A percentile compares a stretch with the other conserved stretches of the same genome.
Evolutionary conservation across 1,140 invertebrate species (phyloP).

Genomic region (Nasonia giraulti): DNA sequence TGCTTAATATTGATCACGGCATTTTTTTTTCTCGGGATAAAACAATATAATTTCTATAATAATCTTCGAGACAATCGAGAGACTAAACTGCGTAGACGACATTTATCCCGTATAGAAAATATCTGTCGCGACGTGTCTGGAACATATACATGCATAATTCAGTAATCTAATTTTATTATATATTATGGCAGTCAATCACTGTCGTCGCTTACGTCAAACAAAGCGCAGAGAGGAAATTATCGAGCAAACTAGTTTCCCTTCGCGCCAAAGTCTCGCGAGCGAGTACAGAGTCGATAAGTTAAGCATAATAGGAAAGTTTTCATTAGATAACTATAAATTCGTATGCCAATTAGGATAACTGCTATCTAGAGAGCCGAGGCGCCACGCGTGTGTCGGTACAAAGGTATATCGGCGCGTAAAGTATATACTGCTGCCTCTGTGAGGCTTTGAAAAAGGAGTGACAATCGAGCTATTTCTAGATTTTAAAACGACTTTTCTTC

Average conservation of each 20-base stretch:
- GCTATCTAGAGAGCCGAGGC: background rate
- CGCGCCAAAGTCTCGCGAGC: background rate
- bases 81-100: too few relatives aligned
- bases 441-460: background rate
- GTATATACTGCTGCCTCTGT: too few relatives aligned
- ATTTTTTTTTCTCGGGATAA: too few relatives aligned
- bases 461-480: too few relatives aligned
- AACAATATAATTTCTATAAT: too few relatives aligned
- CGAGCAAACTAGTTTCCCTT: slow-evolving; percentile 16
- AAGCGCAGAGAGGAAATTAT: slow-evolving; percentile 7
- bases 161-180: slow-evolving; percentile 8
- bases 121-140: background rate
- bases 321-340: slow-evolving; percentile 24
- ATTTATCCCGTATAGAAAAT: background rate
- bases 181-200: background rate
- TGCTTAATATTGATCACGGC: too few relatives aligned
- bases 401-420: too few relatives aligned
- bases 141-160: background rate
- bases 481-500: too few relatives aligned
- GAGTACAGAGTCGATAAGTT: slow-evolving; percentile 2
- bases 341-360: slow-evolving; percentile 38
- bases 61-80: too few relatives aligned
- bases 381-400: background rate
- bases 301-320: slow-evolving; percentile 49
- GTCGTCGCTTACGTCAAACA: slow-evolving; percentile 15